phyloP scores from a whole-genome alignment of 2,113 vertebrate genomes.

The Tenrec ecaudatus region DNA sequence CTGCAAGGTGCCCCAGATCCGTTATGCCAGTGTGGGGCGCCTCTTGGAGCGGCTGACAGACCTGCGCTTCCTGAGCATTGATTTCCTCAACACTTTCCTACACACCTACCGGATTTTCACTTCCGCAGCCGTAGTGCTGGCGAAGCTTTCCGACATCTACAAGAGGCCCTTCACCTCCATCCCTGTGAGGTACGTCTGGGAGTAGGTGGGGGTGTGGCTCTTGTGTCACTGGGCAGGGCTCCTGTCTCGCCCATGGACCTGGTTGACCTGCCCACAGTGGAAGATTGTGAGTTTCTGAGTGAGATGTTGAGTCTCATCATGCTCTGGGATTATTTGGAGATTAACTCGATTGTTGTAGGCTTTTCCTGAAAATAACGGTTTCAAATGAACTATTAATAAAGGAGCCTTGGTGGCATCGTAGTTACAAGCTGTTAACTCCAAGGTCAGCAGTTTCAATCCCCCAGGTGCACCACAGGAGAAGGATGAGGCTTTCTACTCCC shows the following conservation, averaged over 20 bases:
- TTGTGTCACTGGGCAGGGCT: neutral
- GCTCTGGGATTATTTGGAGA: neutral
- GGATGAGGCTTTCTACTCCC: no score
- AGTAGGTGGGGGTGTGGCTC: neutral
- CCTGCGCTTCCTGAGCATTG: conserved; percentile 97
- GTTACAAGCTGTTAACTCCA: no score
- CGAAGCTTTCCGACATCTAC: conserved; percentile 97
- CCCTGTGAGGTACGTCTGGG: conserved; percentile 90
- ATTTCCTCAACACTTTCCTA: conserved; percentile 99
- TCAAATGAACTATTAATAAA: no score
- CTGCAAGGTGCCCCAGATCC: conserved; percentile 99
- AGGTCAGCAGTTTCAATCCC: no score
- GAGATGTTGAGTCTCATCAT: neutral
- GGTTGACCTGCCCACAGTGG: no score
- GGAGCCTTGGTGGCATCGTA: no score
- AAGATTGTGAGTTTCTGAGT: neutral
- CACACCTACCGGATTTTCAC: conserved; percentile 99
- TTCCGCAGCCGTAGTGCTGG: conserved; percentile 93
- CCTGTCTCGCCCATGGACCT: neutral
- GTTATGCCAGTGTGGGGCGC: conserved; percentile 96
- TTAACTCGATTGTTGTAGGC: neutral
- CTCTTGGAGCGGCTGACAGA: conserved; percentile 97
- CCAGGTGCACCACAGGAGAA: no score
- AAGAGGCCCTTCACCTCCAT: conserved; percentile 98
- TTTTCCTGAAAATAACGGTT: neutral